Evolutionary conservation across 2,113 vertebrate genomes (phyloP).

Genomic region (Copsychus sechellarum): DNA sequence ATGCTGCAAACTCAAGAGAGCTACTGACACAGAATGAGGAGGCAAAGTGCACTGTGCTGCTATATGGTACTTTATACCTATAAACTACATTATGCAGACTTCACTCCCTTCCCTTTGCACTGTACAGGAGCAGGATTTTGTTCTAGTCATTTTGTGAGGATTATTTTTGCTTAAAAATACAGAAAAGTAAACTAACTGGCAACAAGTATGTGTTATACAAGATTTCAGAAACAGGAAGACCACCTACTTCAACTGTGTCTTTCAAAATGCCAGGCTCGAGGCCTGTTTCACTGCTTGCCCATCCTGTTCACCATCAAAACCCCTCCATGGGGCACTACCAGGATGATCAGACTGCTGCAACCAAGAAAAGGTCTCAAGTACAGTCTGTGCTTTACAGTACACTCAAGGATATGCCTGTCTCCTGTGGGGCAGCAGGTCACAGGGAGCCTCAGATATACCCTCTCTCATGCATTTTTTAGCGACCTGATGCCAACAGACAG

Average conservation of each 20-base stretch:
- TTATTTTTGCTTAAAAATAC: not conserved
- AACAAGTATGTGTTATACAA: not conserved
- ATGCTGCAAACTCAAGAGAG: not conserved
- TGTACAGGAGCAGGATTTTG: not conserved
- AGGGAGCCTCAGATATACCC: not conserved
- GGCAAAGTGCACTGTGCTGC: not conserved
- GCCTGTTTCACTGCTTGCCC: not conserved
- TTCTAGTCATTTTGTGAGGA: not conserved
- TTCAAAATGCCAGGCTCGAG: not conserved
- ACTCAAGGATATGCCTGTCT: not conserved
- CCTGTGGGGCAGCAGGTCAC: not conserved
- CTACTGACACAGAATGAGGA: not conserved
- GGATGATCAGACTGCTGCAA: not conserved
- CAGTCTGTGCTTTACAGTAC: not conserved
- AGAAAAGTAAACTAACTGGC: not conserved
- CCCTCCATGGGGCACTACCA: not conserved
- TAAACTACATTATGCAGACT: not conserved
- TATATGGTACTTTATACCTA: not conserved
- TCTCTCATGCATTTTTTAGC: not conserved
- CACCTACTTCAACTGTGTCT: not conserved
- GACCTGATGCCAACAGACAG: not conserved
- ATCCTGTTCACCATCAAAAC: not conserved
- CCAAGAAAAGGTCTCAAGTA: not conserved
- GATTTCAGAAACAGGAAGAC: not conserved
- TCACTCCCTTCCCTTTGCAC: not conserved